These are phyloP conservation scores for Coreius guichenoti DNA, from an alignment of 2,797 vertebrate genomes.

Conservation along the genomic window DNA sequence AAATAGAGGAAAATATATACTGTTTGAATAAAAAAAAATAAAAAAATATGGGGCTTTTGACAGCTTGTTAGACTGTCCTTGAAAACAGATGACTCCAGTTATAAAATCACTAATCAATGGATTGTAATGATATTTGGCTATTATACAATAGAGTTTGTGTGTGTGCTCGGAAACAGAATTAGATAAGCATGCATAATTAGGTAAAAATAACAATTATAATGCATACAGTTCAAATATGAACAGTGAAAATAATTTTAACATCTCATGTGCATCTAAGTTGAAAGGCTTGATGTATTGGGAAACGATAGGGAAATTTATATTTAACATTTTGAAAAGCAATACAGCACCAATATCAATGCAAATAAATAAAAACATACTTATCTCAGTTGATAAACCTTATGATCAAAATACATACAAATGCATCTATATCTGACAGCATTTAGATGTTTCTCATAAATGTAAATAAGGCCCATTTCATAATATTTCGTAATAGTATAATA, in stretches of 20 bases:
- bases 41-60: not conserved
- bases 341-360: not conserved
- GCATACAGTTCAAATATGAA: not conserved
- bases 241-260: not conserved
- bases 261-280: not conserved
- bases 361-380: not conserved
- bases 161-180: not conserved
- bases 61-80: constrained; percentile 17
- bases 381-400: not conserved
- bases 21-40: not conserved
- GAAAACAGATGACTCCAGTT: not conserved
- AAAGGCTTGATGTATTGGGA: not conserved
- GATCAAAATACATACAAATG: not conserved
- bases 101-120: not conserved
- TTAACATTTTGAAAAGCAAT: not conserved
- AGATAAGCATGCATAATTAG: not conserved
- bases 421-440: not conserved
- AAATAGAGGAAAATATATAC: not conserved
- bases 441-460: not conserved
- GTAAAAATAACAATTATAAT: not conserved
- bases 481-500: not conserved
- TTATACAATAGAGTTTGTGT: not conserved
- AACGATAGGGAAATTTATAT: not conserved
- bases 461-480: not conserved
- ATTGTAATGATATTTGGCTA: not conserved